phyloP scores from a whole-genome alignment of 2,113 vertebrate genomes.

The Tetraodon nigroviridis region DNA sequence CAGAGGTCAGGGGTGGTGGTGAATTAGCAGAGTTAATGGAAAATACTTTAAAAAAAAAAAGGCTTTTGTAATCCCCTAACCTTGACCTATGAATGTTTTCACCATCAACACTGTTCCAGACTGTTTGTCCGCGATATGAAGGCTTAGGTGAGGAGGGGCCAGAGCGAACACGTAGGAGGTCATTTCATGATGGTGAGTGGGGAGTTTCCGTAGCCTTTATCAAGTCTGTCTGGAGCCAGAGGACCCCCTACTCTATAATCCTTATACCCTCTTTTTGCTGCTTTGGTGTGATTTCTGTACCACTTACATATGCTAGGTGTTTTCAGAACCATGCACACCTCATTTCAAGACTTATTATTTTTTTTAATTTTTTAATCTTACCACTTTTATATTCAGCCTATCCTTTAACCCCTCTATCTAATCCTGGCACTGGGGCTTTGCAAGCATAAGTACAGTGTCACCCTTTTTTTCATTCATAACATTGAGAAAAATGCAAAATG shows the following conservation, averaged over 20 bases:
- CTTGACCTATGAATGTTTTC: slow-evolving; percentile 49
- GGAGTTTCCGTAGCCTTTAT: slow-evolving; percentile 40
- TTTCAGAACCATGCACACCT: slow-evolving; percentile 25
- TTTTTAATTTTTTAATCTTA: not conserved
- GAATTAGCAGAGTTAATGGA: slow-evolving; percentile 18
- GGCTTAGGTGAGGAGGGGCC: slow-evolving; percentile 5
- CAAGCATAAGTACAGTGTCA: slow-evolving; percentile 50
- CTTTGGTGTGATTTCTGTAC: slow-evolving; percentile 5
- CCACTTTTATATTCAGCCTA: slow-evolving; percentile 7
- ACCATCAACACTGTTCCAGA: slow-evolving; percentile 60
- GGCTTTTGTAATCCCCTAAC: slow-evolving; percentile 29
- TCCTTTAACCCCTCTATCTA: slow-evolving; percentile 58
- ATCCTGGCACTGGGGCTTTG: slow-evolving; percentile 51
- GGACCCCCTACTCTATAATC: slow-evolving; percentile 36
- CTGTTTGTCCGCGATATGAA: slow-evolving; percentile 43
- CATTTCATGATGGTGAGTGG: slow-evolving; percentile 40
- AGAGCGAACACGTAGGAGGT: slow-evolving; percentile 13
- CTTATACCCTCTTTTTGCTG: not conserved
- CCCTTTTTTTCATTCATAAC: slow-evolving; percentile 33
- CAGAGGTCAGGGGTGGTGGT: slow-evolving; percentile 12
- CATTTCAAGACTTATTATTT: slow-evolving; percentile 32
- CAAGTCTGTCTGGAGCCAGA: slow-evolving; percentile 37
- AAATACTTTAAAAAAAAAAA: slow-evolving; percentile 8
- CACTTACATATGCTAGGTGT: slow-evolving; percentile 8
- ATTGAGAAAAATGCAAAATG: slow-evolving; percentile 54